Conservation (phyloP, 1,140 invertebrate species). For the Choristoneura fumiferana region DNA sequence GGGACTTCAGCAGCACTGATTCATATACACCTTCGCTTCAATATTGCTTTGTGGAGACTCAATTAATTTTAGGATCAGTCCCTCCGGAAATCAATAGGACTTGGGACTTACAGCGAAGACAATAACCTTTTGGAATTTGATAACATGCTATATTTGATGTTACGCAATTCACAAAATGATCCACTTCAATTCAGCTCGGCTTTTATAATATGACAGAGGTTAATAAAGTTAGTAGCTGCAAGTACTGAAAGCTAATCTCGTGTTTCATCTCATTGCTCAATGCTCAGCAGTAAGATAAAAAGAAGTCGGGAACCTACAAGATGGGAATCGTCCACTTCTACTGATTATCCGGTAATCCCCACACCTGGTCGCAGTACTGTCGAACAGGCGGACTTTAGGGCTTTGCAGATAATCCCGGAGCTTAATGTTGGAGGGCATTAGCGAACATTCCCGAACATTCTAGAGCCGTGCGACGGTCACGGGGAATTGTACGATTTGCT, state of each 20-base stretch:
- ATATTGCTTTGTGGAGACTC: neutral
- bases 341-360: conserved; percentile 9
- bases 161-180: too few relatives aligned
- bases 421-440: conserved; percentile 37
- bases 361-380: conserved; percentile 17
- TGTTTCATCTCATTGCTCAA: too few relatives aligned
- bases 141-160: too few relatives aligned
- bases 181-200: too few relatives aligned
- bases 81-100: neutral
- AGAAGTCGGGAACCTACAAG: conserved; percentile 1
- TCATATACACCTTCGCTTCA: neutral
- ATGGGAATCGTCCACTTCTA: conserved; percentile 4
- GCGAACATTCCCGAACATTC: conserved; percentile 27
- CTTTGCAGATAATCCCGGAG: conserved; percentile 32
- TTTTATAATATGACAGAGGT: too few relatives aligned
- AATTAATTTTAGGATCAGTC: conserved; percentile 14
- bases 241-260: too few relatives aligned
- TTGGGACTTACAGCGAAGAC: too few relatives aligned
- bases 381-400: conserved; percentile 29
- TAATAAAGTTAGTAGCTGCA: too few relatives aligned
- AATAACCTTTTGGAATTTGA: too few relatives aligned
- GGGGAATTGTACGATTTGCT: conserved; percentile 26
- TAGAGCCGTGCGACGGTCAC: conserved; percentile 26
- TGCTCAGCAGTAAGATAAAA: neutral
- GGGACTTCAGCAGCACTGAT: neutral